Base-by-base conservation (phyloP, 2,113 vertebrate genomes). In the Charadrius vociferus region DNA sequence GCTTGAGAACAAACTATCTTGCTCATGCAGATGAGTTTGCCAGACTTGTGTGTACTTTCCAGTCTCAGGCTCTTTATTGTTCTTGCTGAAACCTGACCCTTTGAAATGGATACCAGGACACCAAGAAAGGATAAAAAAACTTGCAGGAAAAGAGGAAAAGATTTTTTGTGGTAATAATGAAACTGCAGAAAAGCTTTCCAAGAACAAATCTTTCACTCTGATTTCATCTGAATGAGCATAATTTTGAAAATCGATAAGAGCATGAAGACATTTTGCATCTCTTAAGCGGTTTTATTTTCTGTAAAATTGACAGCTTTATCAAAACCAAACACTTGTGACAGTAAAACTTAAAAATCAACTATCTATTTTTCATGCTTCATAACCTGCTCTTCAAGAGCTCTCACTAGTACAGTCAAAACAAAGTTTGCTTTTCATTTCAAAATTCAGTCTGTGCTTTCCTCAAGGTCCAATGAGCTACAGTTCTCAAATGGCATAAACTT, bases 31-130 rank as follows among this genome's bases (percentile, higher is more conserved):
- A 99, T 98, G 98, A 99, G 98, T 98, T 97, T 98, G 98, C 98
- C 99, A 99, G 98, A 98, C 98, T 97, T 97, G 98, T 98, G 98
- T 98, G 98, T 98, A 98, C 98, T 98, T 98, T 98, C 97, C 98
- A 98, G 98, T 98, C 98, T 99, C 97, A 93, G 97, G 94, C 97
- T 93, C 97, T 98, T 98, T 98, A 99, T 99, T 99, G 99, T 99
- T 98, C 99, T 98, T 97, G 91, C 93, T 98, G 99, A 99, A 99
- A 99, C 97, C 98, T 98, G 98, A 99, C 97, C 97, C 98, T 98
- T 97, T 98, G 98, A 98, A 98, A 99, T 98, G 98, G 98, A 98
- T 98, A 98, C 98, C 95, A 98, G 97, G 96, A 98, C 97, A 98
- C 94, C 97, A 98, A 96, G 81, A 93, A 91, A 93, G 77, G 86